Evolutionary conservation across 2,888 invertebrate species (phyloP), one percentile per base, ranked within the genome.

Genomic region (Endomychus coccineus): DNA sequence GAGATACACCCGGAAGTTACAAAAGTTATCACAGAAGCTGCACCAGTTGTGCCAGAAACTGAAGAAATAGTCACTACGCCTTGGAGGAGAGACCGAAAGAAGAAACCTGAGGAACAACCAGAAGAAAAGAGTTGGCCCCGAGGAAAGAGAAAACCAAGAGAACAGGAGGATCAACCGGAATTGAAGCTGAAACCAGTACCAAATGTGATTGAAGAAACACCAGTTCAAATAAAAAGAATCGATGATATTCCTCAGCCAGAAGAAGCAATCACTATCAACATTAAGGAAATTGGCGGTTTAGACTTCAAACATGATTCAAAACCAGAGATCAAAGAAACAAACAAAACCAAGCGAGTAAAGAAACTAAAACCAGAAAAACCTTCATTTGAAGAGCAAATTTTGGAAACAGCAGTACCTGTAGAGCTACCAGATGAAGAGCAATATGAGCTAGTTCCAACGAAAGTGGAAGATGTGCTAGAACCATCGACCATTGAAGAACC

Each of bases 151-250:
- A 49, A 58, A 27, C 66, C 67, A 2, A 57, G 61, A 34, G 61
- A 69, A 41, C 64, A 66, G 24, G 66, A 66, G 45, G 66, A 69
- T 41, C 56, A 62, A 27, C 68, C 68, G 9, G 67, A 67, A 36
- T 52, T 64, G 30, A 50, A 52, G 10, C 52, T 67, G 2, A 66
- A 55, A 62, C 67, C 66, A 3, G 12, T 34, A 3, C 10, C 14
- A 50, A 56, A 48, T 54, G 52, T 50, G 24, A 54, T 56, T 11
- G 36, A 61, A 19, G 54, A 62, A 27, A 35, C 39, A 13, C 33
- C 44, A 16, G 33, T 34, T 32, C 34, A 58, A 62, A 39, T 46
- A 55, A 25, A 48, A 54, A 5, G 49, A 51, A 19, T 59, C 61
- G 59, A 62, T 12, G 56, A 65, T 1, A 50, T 59, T 68, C 42